Percentiles rank a stretch among this genome's conserved stretches.
These are phyloP conservation scores for Callaeas wilsoni DNA, from an alignment of 2,113 vertebrate genomes.

Conservation along the genomic window DNA sequence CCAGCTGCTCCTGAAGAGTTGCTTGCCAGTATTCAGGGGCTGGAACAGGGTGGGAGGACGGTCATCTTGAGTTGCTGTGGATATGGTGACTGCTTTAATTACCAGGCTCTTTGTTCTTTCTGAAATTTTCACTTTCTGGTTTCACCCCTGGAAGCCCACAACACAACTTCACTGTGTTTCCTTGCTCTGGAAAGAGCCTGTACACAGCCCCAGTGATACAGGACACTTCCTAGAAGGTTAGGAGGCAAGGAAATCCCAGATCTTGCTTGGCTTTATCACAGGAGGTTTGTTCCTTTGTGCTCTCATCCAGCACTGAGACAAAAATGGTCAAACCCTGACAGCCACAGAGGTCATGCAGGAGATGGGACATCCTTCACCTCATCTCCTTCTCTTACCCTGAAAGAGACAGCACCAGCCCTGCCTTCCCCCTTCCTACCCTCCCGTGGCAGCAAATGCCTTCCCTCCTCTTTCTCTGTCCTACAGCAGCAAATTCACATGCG, in stretches of 20 bases:
- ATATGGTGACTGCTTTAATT: neutral
- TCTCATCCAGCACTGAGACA: neutral
- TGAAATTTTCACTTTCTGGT: neutral
- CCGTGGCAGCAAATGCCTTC: neutral
- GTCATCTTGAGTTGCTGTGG: neutral
- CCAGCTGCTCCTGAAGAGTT: rapidly evolving
- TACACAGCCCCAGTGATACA: neutral
- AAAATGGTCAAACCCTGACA: neutral
- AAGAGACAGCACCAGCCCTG: neutral
- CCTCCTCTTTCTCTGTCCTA: neutral
- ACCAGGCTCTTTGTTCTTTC: neutral
- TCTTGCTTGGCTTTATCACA: neutral
- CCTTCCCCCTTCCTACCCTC: neutral
- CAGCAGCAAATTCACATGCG: neutral
- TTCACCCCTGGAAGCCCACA: neutral
- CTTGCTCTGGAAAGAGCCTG: neutral
- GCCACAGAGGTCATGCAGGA: neutral
- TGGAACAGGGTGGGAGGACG: neutral
- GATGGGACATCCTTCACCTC: neutral
- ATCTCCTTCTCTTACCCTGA: neutral
- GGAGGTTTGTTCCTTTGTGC: neutral
- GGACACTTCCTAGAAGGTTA: neutral
- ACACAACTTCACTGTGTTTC: rapidly evolving
- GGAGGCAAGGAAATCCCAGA: neutral
- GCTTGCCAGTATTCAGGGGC: neutral